Evolutionary conservation across 1,140 invertebrate genomes (phyloP).

Genomic region (Brachionus angularis): DNA sequence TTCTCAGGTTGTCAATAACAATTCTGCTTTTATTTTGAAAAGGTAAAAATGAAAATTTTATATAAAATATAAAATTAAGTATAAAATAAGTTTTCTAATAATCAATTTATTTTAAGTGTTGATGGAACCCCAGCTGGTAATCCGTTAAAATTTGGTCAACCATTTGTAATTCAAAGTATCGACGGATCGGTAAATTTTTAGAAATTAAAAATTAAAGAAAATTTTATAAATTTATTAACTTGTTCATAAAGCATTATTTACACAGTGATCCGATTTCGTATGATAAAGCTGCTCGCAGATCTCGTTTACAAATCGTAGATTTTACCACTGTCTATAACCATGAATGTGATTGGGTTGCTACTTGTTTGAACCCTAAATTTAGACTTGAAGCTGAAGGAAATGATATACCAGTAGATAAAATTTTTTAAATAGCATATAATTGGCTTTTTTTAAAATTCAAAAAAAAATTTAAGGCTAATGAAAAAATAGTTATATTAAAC

Average conservation of each 20-base stretch:
- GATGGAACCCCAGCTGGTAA: slow-evolving; percentile 49
- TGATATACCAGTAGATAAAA: slow-evolving; percentile 51
- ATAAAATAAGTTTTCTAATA: no score
- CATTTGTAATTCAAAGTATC: slow-evolving; percentile 53
- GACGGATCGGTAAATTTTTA: slow-evolving; percentile 46
- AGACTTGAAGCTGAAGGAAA: slow-evolving; percentile 54
- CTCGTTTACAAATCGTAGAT: slow-evolving; percentile 51
- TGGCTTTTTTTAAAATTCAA: slow-evolving; percentile 7
- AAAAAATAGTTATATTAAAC: slow-evolving; percentile 49
- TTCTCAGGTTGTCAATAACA: not conserved
- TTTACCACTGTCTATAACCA: slow-evolving; percentile 49
- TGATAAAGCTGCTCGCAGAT: slow-evolving; percentile 49
- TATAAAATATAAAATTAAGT: not conserved
- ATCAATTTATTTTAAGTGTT: slow-evolving; percentile 46
- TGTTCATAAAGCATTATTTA: slow-evolving; percentile 49
- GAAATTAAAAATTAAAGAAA: not conserved
- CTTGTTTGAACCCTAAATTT: slow-evolving; percentile 52
- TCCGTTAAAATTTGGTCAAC: slow-evolving; percentile 51
- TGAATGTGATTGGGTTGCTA: slow-evolving; percentile 51
- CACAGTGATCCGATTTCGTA: slow-evolving; percentile 51
- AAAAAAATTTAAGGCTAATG: slow-evolving; percentile 50
- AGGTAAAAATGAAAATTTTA: not conserved
- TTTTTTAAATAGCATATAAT: not conserved
- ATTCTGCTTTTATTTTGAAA: slow-evolving; percentile 6
- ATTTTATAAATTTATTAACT: not conserved